These are phyloP conservation scores for Diaphora mendica DNA, from an alignment of 2,888 invertebrate species.

Conservation along the genomic window DNA sequence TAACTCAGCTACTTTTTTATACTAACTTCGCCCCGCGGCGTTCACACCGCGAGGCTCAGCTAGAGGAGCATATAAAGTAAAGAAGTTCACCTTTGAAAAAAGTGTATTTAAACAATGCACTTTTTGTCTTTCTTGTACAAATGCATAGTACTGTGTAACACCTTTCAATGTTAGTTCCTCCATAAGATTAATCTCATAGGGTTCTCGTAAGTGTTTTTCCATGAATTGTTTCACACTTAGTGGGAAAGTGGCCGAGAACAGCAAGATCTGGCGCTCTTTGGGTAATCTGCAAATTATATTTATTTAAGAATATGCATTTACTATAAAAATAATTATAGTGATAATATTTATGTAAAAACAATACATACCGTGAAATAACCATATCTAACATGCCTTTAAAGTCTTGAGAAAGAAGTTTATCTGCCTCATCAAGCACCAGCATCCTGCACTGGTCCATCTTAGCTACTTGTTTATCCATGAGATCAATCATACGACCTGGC, in stretches of 20 bases:
- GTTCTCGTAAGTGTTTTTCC: constrained; percentile 98
- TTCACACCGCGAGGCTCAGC: no score
- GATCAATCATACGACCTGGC: constrained; percentile 99
- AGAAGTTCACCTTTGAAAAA: constrained; percentile 95
- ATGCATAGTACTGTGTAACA: constrained; percentile 99
- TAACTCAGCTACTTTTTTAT: no score
- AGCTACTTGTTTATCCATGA: constrained; percentile 98
- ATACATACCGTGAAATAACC: constrained; percentile 90
- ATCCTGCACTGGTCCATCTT: constrained; percentile 98
- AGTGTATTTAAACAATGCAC: constrained; percentile 99
- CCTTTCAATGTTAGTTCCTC: constrained; percentile 99
- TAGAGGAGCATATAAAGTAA: background rate
- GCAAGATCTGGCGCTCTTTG: constrained; percentile 97
- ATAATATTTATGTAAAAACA: background rate
- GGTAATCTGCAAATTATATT: constrained; percentile 89
- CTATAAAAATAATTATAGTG: background rate
- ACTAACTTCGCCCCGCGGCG: no score
- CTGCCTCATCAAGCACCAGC: constrained; percentile 99
- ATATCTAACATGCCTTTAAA: constrained; percentile 99
- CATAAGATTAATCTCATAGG: constrained; percentile 99
- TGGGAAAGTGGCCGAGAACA: constrained; percentile 99
- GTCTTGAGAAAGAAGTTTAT: constrained; percentile 99
- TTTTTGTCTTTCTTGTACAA: constrained; percentile 99
- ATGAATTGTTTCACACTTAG: constrained; percentile 99
- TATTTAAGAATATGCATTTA: background rate